Evolutionary conservation across 2,797 vertebrate species (phyloP).

Genomic region (Anisognathus igniventris): DNA sequence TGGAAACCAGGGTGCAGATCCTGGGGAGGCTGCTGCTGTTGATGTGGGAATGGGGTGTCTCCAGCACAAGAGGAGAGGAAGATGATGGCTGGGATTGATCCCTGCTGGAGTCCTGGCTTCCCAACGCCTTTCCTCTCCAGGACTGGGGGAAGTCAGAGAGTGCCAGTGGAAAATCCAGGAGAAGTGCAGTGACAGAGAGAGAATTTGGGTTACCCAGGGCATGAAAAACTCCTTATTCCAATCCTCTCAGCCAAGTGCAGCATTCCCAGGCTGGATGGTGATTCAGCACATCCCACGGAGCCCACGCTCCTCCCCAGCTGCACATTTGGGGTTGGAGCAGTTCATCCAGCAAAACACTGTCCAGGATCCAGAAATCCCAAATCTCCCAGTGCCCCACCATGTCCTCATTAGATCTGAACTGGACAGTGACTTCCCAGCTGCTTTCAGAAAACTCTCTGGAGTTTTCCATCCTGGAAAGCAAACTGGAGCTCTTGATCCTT

Average conservation of each 20-base stretch:
- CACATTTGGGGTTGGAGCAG: not conserved
- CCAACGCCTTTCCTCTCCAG: not conserved
- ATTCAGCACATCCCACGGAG: not conserved
- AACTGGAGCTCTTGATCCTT: not conserved
- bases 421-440: not conserved
- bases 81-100: not conserved
- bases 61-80: not conserved
- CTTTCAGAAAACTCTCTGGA: not conserved
- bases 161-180: not conserved
- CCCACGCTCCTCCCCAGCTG: not conserved
- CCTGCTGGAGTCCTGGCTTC: not conserved
- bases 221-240: not conserved
- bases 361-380: not conserved
- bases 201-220: not conserved
- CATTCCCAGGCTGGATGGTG: not conserved
- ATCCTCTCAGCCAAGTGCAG: not conserved
- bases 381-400: fast-evolving
- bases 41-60: not conserved
- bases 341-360: not conserved
- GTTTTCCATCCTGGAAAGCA: not conserved
- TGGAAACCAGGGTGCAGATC: not conserved
- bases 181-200: not conserved
- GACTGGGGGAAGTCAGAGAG: not conserved
- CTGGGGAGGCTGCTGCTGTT: not conserved
- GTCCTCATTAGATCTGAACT: not conserved